These are phyloP conservation scores for Melolontha melolontha DNA, from an alignment of 2,888 invertebrate species.

Conservation along the genomic window DNA sequence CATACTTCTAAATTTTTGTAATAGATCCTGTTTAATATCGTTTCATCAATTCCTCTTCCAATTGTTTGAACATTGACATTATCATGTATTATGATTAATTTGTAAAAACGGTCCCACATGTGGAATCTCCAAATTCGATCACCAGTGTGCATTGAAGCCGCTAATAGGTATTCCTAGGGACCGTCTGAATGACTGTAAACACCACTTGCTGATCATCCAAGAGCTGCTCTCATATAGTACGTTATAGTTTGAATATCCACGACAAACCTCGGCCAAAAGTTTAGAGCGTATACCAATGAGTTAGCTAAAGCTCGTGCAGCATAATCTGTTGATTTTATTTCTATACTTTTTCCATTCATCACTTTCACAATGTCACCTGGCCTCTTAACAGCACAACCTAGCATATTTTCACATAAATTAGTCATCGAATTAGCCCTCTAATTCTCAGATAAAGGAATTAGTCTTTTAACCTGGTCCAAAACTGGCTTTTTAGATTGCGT, in stretches of 20 bases:
- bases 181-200: slow-evolving; percentile 80
- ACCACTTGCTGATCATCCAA: slow-evolving; percentile 77
- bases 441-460: slow-evolving; percentile 84
- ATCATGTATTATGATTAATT: slow-evolving; percentile 67
- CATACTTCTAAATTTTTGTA: no score
- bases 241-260: slow-evolving; percentile 86
- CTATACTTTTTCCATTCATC: no score
- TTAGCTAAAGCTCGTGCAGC: slow-evolving; percentile 87
- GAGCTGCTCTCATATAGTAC: slow-evolving; percentile 64
- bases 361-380: no score
- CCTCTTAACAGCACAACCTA: no score
- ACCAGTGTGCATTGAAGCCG: slow-evolving; percentile 79
- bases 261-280: slow-evolving; percentile 77
- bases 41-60: no score
- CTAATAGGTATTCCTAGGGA: slow-evolving; percentile 75
- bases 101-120: slow-evolving; percentile 78
- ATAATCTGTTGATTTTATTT: no score
- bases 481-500: no score
- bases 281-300: slow-evolving; percentile 81
- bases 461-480: no score
- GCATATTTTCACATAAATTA: slow-evolving; percentile 86
- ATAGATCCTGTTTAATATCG: no score
- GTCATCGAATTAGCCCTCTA: slow-evolving; percentile 82
- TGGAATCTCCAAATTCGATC: slow-evolving; percentile 89
- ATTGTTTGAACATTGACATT: no score